Conservation (phyloP, 2,888 invertebrate genomes). For the Hybos culiciformis region DNA sequence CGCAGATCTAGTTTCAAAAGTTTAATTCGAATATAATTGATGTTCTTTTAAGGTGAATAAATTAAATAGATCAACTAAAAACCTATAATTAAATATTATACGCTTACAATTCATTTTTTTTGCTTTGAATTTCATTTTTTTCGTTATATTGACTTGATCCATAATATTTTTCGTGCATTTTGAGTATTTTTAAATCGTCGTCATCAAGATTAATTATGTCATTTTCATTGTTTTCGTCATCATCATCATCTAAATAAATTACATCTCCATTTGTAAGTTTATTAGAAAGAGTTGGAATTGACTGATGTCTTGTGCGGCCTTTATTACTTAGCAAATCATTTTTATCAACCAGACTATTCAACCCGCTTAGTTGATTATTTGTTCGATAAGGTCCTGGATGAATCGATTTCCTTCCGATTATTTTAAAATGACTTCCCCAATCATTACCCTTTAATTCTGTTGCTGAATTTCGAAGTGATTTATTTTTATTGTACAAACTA, state of each 20-base stretch:
- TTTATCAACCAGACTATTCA: not conserved
- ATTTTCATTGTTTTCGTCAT: not conserved
- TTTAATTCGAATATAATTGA: too few relatives aligned
- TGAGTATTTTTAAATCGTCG: slow-evolving; percentile 19
- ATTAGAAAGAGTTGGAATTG: too few relatives aligned
- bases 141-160: not conserved
- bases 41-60: too few relatives aligned
- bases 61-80: too few relatives aligned
- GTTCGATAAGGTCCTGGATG: not conserved
- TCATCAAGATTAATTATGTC: slow-evolving; percentile 21
- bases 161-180: slow-evolving; percentile 12
- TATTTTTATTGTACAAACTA: not conserved
- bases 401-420: not conserved
- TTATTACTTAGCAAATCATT: not conserved
- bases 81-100: not conserved
- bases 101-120: slow-evolving; percentile 26
- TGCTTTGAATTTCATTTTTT: slow-evolving; percentile 7
- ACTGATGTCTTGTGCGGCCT: too few relatives aligned
- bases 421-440: too few relatives aligned
- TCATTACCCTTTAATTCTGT: too few relatives aligned
- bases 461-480: not conserved
- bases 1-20: too few relatives aligned
- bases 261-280: not conserved
- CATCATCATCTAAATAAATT: slow-evolving; percentile 1
- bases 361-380: not conserved